Evolutionary conservation across 92 coral and sea anemone species (phyloP).

Genomic region (Epizoanthus ramosus): DNA sequence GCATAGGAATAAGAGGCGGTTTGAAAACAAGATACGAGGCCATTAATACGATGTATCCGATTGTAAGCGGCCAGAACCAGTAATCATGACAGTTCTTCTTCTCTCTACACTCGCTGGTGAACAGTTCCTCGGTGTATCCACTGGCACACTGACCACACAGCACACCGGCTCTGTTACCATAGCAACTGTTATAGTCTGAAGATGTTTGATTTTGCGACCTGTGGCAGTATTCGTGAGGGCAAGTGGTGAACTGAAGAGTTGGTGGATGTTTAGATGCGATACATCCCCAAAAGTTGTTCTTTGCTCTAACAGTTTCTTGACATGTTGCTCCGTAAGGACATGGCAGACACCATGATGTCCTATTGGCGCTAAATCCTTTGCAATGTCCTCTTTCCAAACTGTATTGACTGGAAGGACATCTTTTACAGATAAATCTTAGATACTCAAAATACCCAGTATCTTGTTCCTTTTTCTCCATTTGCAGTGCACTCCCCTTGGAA

Average conservation of each 20-base stretch:
- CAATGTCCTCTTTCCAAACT: no score
- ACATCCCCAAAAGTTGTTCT: conserved; percentile 50
- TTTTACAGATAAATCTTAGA: no score
- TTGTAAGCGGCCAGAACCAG: conserved; percentile 47
- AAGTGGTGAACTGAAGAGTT: conserved; percentile 21
- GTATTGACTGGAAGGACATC: no score
- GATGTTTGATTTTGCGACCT: not conserved
- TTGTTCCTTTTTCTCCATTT: no score
- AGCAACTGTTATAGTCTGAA: conserved; percentile 29
- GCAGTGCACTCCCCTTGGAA: no score
- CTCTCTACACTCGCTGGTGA: conserved; percentile 36
- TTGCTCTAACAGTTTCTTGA: conserved; percentile 41
- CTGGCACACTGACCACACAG: no score
- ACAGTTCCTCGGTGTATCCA: conserved; percentile 47
- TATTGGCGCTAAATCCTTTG: no score
- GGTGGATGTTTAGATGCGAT: not conserved
- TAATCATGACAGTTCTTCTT: conserved; percentile 40
- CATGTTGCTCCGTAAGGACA: no score
- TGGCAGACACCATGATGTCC: no score
- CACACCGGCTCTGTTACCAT: no score
- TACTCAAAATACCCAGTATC: no score
- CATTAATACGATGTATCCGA: conserved; percentile 10
- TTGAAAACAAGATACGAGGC: conserved; percentile 42
- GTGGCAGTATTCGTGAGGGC: conserved; percentile 54
- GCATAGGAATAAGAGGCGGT: conserved; percentile 34